Evolutionary conservation across 2,888 invertebrate genomes (phyloP), one percentile per base, ranked within the genome.

Genomic region (Tinea trinotella): DNA sequence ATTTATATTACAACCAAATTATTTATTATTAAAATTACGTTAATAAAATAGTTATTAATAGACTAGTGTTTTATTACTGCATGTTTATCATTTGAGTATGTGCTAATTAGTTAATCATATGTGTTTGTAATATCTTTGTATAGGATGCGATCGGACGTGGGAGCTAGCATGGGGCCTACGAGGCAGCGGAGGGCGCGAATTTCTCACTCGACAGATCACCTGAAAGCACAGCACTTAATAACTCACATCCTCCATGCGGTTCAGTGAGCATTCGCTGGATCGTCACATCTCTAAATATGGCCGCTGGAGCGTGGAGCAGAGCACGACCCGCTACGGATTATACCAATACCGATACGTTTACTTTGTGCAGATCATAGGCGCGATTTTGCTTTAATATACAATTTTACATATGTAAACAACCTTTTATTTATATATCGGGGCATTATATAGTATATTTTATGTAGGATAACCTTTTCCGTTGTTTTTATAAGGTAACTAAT

Each of bases 231-330:
- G 79, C 78, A 82, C 81, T 82, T 82, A 83, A 83, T 83, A 77
- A 80, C 84, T 83, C 84, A 78, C 83, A 80, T 83, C 83, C 81
- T 76, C 74, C 72, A 2, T 71, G 68, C 84, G 80, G 85, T 76
- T 84, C 85, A 85, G 65, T 85, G 85, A 76, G 80, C 82, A 79
- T 66, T 68, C 83, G 79, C 73, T 84, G 83, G 77, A 78, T 79
- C 82, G 85, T 80, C 83, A 82, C 83, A 77, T 74, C 82, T 84
- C 83, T 82, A 84, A 85, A 84, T 84, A 83, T 76, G 82, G 68
- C 66, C 78, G 72, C 58, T 71, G 73, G 70, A 78, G 80, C 84
- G 80, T 76, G 67, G 18, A 44, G 30, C 61, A 62, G 65, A 64
- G 44, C 54, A 22, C 54, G 20, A 22, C 24, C 36, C 54, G 46